A percentile compares a stretch with the other conserved stretches of the same genome.
Evolutionary conservation across 2,888 invertebrate species (phyloP).

Genomic region (Troilus luridus): DNA sequence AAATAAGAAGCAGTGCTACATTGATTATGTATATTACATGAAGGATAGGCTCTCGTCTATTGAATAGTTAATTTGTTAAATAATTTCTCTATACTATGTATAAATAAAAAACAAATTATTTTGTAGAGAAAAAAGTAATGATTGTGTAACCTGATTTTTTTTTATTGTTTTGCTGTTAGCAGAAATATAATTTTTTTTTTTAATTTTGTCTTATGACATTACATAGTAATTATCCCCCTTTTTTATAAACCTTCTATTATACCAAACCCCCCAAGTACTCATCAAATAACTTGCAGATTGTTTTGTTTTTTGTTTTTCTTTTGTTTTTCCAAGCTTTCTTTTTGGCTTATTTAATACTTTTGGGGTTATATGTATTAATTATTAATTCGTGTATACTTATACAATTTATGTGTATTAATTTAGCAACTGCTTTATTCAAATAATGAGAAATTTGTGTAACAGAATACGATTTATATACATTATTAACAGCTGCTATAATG

Average conservation of each 20-base stretch:
- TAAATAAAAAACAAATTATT: background rate
- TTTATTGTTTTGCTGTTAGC: background rate
- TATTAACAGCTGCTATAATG: background rate
- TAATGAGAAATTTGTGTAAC: background rate
- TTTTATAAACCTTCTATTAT: background rate
- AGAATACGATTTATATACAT: background rate
- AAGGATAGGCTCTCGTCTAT: background rate
- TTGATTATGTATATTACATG: background rate
- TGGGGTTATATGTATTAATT: background rate
- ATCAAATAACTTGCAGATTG: background rate
- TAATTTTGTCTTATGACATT: background rate
- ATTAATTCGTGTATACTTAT: background rate
- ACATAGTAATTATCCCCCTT: background rate
- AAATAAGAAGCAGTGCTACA: background rate
- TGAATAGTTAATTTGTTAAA: background rate
- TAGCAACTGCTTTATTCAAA: background rate
- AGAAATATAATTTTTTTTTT: conserved; percentile 2
- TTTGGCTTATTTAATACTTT: background rate
- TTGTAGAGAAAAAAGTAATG: background rate
- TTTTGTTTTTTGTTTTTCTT: background rate
- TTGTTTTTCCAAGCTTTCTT: background rate
- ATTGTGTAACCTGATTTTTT: background rate
- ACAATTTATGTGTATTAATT: background rate
- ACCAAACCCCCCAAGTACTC: background rate
- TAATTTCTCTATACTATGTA: background rate